Base-by-base conservation (phyloP, 2,797 vertebrate species). In the Enteromius anoplus region DNA sequence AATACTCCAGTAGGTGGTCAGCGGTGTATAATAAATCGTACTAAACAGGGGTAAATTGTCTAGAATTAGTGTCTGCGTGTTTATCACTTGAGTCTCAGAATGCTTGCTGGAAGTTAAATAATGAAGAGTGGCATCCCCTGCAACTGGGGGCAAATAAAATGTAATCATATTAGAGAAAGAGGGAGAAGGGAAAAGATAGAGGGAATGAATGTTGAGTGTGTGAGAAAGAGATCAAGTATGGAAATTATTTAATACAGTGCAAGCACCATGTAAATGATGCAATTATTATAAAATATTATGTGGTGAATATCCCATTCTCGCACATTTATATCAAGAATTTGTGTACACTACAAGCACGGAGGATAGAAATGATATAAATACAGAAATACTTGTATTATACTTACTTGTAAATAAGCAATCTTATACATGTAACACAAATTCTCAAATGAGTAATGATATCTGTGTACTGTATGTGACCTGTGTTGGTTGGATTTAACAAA, bases 31-130 rank as follows among this genome's bases (percentile, higher is more conserved):
- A 82, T 84, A 86, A 88, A 89, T 88, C 76, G 73, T 64, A 49
- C 34, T 80, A 80, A 88, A 89, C 81, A 72, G 68, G 65, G 58
- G 68, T 82, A 83, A 86, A 87, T 60, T 84, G 82, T 72, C 53
- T 69, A 55, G 65, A 64, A 81, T 85, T 80, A 84, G 42, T 65
- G 78, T 62, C 64, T 64, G 55, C 37, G 21, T 75, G 53, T 49
- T 77, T 78, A 64, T 82, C 58, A 26, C 51, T 62, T 1, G 62
- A 80, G 71, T 80, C 68, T 83, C 55, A 64, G 72, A 86, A 84
- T 84, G 58, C 55, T 79, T 53, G 83, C 37, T 80, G 55, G 73
- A 85, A 69, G 42, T 80, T 79, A 66, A 79, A 78, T 87, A 87
- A 85, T 76, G 53, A 86, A 71, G 83, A 88, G 45, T 75, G 85